phyloP scores from a whole-genome alignment of 1,140 invertebrate genomes.

The Bombus confusus region DNA sequence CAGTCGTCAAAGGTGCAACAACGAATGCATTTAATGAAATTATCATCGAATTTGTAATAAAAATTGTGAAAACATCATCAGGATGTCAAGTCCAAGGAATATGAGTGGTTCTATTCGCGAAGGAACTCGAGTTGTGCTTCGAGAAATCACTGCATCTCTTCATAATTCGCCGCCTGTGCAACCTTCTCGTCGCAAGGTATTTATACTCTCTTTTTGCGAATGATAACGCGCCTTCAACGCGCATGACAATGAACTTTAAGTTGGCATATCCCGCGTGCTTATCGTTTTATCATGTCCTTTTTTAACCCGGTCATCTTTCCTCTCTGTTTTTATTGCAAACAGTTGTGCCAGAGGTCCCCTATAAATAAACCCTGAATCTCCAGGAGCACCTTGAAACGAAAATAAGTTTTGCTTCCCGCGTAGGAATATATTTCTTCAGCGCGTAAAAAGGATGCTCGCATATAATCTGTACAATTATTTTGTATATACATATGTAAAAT shows the following conservation, averaged over 20 bases:
- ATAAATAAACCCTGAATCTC: constrained; percentile 73
- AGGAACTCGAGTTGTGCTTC: constrained; percentile 70
- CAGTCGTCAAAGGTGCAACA: neutral
- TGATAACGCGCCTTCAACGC: neutral
- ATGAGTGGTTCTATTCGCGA: constrained; percentile 62
- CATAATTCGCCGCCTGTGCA: constrained; percentile 71
- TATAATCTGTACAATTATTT: neutral
- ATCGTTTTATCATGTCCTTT: constrained; percentile 8
- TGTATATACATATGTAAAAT: no score
- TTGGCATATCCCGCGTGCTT: constrained; percentile 31
- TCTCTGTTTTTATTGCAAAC: constrained; percentile 61
- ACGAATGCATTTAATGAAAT: neutral
- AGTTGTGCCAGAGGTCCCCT: constrained; percentile 66
- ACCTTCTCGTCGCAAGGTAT: constrained; percentile 65
- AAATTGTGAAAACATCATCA: constrained; percentile 8
- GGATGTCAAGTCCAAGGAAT: constrained; percentile 71
- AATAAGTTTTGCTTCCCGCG: constrained; percentile 68
- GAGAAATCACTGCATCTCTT: constrained; percentile 74
- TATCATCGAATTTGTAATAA: neutral
- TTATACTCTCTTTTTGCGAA: constrained; percentile 8
- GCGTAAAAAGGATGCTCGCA: constrained; percentile 1
- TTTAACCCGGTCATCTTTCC: constrained; percentile 24
- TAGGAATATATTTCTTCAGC: constrained; percentile 44
- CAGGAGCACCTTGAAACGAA: constrained; percentile 69
- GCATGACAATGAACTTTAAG: neutral